Base-by-base conservation (phyloP, 2,797 vertebrate genomes). In the Thunnus albacares region DNA sequence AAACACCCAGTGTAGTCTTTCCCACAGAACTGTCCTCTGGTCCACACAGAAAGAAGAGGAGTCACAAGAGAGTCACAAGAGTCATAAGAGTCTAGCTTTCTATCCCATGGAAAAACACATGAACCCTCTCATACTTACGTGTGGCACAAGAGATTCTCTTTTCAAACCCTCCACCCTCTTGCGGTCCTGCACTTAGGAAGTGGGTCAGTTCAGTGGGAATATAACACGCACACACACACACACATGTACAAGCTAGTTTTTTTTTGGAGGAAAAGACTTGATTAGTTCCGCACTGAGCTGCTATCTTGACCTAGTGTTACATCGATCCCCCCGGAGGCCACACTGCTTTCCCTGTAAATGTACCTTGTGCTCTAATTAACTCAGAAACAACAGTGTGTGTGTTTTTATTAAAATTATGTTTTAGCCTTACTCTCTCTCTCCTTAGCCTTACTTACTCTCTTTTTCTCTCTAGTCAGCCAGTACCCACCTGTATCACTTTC, bases 181-280 rank as follows among this genome's bases (percentile, higher is more conserved):
- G 69, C 60, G 41, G 41, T 53, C 35, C 15, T 38, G 15, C 62
- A 55, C 22, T 53, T 9, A 64, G 64, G 52, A 90, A 87, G 69
- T 84, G 73, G 86, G 83, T 83, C 85, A 86, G 33, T 69, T 49
- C 45, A 79, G 56, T 59, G 22, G 73, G 55, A 80, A 58, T 35
- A 49, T 18, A 43, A 33, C 43, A 67, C 57, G 43, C 26, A 3
- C 10, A 43, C 26, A 67, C 47, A 53, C 59, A 59, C 28, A 51
- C 35, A 41, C 52, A 57, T 14, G 20, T 5, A 41, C 47, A 57
- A 33, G 38, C 2, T 38, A 60, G 53, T 26, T 71, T 74, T 77
- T 70, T 56, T 15, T 53, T 43, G 9, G 67, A 55, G 77, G 49
- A 28, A 70, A 74, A 80, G 52, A 51, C 57, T 61, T 81, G 71